Conservation (phyloP, 1,140 invertebrate species). For the Gonioctena quinquepunctata region DNA sequence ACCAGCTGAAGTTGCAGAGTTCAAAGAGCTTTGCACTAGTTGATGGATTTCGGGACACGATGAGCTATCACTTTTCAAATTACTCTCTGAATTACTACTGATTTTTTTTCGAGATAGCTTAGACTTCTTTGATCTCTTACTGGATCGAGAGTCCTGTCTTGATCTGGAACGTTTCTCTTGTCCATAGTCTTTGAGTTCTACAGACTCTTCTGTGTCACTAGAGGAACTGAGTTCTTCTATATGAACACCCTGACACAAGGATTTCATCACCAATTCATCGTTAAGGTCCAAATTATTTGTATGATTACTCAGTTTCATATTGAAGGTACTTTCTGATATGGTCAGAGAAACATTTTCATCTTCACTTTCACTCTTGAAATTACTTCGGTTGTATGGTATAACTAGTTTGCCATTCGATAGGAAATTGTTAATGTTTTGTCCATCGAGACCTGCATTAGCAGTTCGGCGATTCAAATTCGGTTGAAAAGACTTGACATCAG, state of each 20-base stretch:
- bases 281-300: slow-evolving; percentile 60
- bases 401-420: slow-evolving; percentile 58
- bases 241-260: slow-evolving; percentile 55
- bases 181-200: slow-evolving; percentile 34
- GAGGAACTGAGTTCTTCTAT: slow-evolving; percentile 40
- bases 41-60: slow-evolving; percentile 53
- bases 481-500: slow-evolving; percentile 55
- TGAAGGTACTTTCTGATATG: slow-evolving; percentile 59
- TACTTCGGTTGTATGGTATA: slow-evolving; percentile 15
- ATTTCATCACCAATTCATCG: slow-evolving; percentile 59
- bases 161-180: slow-evolving; percentile 44
- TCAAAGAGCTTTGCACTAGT: slow-evolving; percentile 57
- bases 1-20: slow-evolving; percentile 57
- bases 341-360: slow-evolving; percentile 60
- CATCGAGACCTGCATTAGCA: slow-evolving; percentile 61
- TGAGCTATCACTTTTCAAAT: slow-evolving; percentile 45
- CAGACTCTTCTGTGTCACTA: slow-evolving; percentile 30
- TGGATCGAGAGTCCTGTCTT: slow-evolving; percentile 37
- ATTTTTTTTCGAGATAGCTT: slow-evolving; percentile 33
- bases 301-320: slow-evolving; percentile 60
- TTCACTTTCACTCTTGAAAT: slow-evolving; percentile 57
- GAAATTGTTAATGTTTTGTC: slow-evolving; percentile 59
- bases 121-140: slow-evolving; percentile 38
- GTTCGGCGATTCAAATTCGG: slow-evolving; percentile 63
- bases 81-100: slow-evolving; percentile 32